Base-by-base conservation (phyloP, 2,888 invertebrate species). In the Gymnocheta viridis region DNA sequence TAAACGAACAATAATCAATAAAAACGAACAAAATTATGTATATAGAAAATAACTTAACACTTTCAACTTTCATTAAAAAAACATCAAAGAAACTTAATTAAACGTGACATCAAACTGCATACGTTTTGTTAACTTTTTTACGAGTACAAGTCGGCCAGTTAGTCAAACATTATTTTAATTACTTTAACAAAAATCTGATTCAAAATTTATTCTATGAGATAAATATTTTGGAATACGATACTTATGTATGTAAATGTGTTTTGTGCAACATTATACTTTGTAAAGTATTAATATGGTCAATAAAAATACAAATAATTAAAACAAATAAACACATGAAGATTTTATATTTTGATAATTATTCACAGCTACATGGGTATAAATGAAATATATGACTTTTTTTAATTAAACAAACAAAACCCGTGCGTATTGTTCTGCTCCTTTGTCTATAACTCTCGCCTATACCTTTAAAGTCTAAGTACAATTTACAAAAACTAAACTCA, bases 251-350 rank as follows among this genome's bases (percentile, higher is more conserved):
- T 66, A 72, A 66, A 67, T 78, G 60, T 56, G 24, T 76, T 41
- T 62, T 70, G 35, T 64, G 73, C 69, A 78, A 44, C 49, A 82
- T 79, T 69, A 51, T 47, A 79, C 60, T 74, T 72, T 80, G 80
- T 83, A 83, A 83, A 83, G n/a, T 49, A 73, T 67, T 73, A 54
- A 54, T 62, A 76, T 80, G 83, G 27, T 80, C 64, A 83, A 76
- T 70, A 70, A 70, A 44, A 35, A 51, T 19, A 67, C 14, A 67
- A 27, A 19, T 4, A 77, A 49, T 44, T 54, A 56, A 41, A 35
- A 54, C 2, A 32, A 74, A 69, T 67, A 54, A 29, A 29, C 0
- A 32, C 5, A 4, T 56, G n/a, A 29, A 27, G 29, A 27, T 7
- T 6, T n/a, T n/a, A n/a, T n/a, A n/a, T n/a, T n/a, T n/a, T n/a